Base-by-base conservation (phyloP, 1,140 invertebrate species). In the Sitobion miscanthi region DNA sequence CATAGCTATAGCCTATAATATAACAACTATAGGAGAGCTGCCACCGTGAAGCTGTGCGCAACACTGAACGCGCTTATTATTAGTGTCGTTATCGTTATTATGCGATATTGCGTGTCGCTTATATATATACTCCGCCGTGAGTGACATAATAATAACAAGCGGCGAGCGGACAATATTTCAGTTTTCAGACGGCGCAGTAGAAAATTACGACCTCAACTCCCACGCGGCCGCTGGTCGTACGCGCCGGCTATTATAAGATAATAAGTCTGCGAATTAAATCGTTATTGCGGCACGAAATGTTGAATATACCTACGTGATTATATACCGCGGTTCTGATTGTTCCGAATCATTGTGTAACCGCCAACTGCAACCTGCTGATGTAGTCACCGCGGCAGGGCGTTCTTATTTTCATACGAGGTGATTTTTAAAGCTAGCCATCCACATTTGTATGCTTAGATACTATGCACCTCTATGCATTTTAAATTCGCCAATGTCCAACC, bases 81-180 rank as follows among this genome's bases (percentile, higher is more conserved):
- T 77, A 77, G 30, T 77, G n/a, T n/a, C 30, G 62, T 77, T 77
- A n/a, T 77, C n/a, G 30, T 77, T 69, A 69, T 69, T 77, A 35
- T 77, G 62, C n/a, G 62, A 77, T 77, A 77, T 77, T 77, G 30
- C n/a, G 62, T 77, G 62, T 77, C 62, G 21, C 30, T 69, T n/a
- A 69, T 69, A 52, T 52, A 35, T 17, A 52, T 52, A 69, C 0
- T 77, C 14, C 62, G 4, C 62, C 14, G n/a, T 0, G 62, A 77
- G 38, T 47, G 49, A 89, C 45, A 57, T 89, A 89, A 89, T 88
- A 87, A 87, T 49, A 77, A 38, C 86, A 49, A 14, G 83, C 83
- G 83, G 83, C 2, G 83, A 86, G 83, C 42, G 83, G 42, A 30
- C 42, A 47, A 86, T 86, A 77, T 77, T 77, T 77, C n/a, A 77